Conservation (phyloP, 2,888 invertebrate genomes). For the Eucera pruinosa region DNA sequence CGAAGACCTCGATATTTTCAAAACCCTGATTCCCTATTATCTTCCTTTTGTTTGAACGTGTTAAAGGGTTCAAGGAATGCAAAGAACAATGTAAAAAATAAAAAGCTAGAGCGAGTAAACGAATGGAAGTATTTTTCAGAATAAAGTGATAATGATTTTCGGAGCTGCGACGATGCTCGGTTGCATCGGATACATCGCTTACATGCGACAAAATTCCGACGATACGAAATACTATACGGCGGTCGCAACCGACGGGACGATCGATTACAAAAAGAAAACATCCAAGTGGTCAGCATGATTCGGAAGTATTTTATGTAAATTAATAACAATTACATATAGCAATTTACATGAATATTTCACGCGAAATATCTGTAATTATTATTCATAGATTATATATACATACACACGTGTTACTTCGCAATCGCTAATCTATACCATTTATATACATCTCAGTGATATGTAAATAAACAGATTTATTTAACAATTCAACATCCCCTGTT, state of each 20-base stretch:
- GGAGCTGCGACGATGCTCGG: conserved; percentile 91
- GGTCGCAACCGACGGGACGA: conserved; percentile 91
- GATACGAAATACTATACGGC: conserved; percentile 92
- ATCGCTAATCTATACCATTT: conserved; percentile 15
- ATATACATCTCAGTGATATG: conserved; percentile 29
- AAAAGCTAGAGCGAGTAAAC: not conserved
- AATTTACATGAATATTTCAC: not conserved
- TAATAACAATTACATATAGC: conserved; percentile 10
- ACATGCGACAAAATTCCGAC: conserved; percentile 93
- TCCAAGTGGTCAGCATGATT: conserved; percentile 88
- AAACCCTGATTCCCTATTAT: no score
- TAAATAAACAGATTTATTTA: conserved; percentile 45
- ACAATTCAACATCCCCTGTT: conserved; percentile 16
- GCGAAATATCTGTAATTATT: conserved; percentile 1
- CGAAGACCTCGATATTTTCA: no score
- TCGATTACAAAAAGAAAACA: conserved; percentile 90
- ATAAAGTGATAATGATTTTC: conserved; percentile 92
- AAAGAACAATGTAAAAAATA: no score
- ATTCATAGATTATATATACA: conserved; percentile 11
- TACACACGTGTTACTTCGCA: conserved; percentile 21
- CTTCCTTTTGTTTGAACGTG: no score
- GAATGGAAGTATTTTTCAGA: conserved; percentile 87
- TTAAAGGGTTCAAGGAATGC: no score
- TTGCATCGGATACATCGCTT: conserved; percentile 92
- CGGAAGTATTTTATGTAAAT: conserved; percentile 32